Base-by-base conservation (phyloP, 2,888 invertebrate genomes). In the Hirudinaria manillensis region DNA sequence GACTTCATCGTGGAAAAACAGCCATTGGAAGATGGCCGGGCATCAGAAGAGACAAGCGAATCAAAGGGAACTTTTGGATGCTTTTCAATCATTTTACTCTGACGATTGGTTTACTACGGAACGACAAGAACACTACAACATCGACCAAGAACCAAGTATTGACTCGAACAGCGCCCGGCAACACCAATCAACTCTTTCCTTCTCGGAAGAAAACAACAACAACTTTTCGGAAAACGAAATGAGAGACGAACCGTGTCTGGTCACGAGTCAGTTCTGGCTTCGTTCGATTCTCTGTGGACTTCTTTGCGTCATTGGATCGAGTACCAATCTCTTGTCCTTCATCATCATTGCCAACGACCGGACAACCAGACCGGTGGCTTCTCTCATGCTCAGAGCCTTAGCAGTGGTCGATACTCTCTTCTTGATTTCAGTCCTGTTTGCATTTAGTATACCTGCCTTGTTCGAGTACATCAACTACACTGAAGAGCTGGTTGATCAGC, bases 371-470 rank as follows among this genome's bases (percentile, higher is more conserved):
- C 66, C 71, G 19, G 56, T 76, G 32, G 55, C 72, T 6, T 72
- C 72, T 1, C 53, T 76, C n/a, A 29, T 76, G 66, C 76, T 76
- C 68, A 68, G 68, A 3, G 38, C 75, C 19, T 34, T 75, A 19
- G 75, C 75, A 10, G 67, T n/a, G 24, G 75, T 53, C 34, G 75
- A 75, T 45, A 75, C 53, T 29, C 55, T 76, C 68, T 76, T 76
- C 68, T 56, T 76, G 66, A n/a, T 55, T 19, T 32, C 36, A 24
- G 38, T 38, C 72, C 19, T 73, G 45, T 27, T 72, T 29, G 51
- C 76, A 21, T 67, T 65, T 67, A 34, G 53, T 36, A 68, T 71
- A 19, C 65, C 55, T 51, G 70, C 51, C 71, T 56, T 45, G 36
- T 67, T 32, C 56, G 76, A n/a, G 24, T 74, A 65, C 76, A 27